Evolutionary conservation across 2,113 vertebrate genomes (phyloP), one percentile per base, ranked within the genome.

Genomic region (Panthera leo): DNA sequence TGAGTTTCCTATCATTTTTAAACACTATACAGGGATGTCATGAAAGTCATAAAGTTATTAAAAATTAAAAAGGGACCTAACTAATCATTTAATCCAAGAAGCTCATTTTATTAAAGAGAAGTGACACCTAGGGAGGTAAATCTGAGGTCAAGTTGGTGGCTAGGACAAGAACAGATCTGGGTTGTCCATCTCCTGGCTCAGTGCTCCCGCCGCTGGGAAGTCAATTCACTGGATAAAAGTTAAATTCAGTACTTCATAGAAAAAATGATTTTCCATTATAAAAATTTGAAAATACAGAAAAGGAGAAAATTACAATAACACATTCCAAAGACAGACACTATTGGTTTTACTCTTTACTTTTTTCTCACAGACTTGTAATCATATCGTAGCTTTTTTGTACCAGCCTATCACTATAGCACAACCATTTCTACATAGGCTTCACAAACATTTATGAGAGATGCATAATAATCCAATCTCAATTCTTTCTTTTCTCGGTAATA

Each of bases 51-150:
- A 68, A 90, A 93, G 95, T 53, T 11, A 55, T 15, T 0, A 0
- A 29, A 88, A 88, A 5, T 85, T 36, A 53, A 97, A 76, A 73
- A n/a, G 23, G 36, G 36, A 67, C 18, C 55, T 88, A 7, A 89
- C 12, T 61, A 9, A 75, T 85, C 34, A 80, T 53, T 91, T n/a
- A 84, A 51, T 48, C 21, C 39, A 87, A 21, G 9, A 36, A 34
- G 4, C 5, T 93, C 78, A 85, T 53, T 89, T 94, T 89, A 68
- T 58, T 89, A 83, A 96, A 91, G n/a, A 68, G n/a, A 85, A 34
- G 1, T 73, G 67, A 89, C 3, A 94, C 7, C 58, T 39, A 55
- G 8, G 90, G 51, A 96, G 19, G 5, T 31, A 27, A 34, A 67
- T 3, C 5, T n/a, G 61, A 4, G 51, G 29, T 45, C 61, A 3